Evolutionary conservation across 2,113 vertebrate species (phyloP), one percentile per base, ranked within the genome.

Genomic region (Sciurus niger): DNA sequence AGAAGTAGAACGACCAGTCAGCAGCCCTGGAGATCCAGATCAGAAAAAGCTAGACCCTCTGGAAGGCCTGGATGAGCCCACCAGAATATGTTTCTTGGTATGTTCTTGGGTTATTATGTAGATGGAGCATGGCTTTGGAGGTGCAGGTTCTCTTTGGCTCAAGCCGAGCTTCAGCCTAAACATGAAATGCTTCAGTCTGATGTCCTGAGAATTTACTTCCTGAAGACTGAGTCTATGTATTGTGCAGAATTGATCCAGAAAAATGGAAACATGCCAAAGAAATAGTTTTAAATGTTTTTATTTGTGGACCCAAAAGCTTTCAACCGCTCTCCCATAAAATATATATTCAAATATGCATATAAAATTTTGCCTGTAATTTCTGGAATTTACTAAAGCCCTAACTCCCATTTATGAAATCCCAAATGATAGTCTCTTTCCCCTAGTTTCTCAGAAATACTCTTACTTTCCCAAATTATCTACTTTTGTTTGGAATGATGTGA

Each of bases 71-170:
- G 99, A 99, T 55, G 99, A 99, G 98, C 99, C 99, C 97, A 99
- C 99, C 72, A 99, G 99, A 98, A 99, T 99, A 97, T 99, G 99
- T 96, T 99, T 99, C 98, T 98, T 99, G 99, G 99, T 99, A 98
- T 89, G 95, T 96, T 92, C 37, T 60, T 65, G 65, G 40, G 77
- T 60, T 53, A 32, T 24, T 12, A 0, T 24, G 8, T 24, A 37
- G 11, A 1, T 48, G 16, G 28, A 40, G 37, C 55, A 79, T 17
- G 34, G 67, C 10, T 60, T 94, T 30, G 32, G 2, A 60, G 37
- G 37, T 68, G 5, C 48, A 51, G n/a, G 10, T 85, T 68, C 30
- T 96, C 46, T 79, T 94, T 65, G 68, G 8, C 60, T 65, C 13
- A 2, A 25, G 63, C 53, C 46, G 1, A 30, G 22, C 58, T 70